phyloP scores from a whole-genome alignment of 2,888 invertebrate genomes.

The Trachelus troglodyta region DNA sequence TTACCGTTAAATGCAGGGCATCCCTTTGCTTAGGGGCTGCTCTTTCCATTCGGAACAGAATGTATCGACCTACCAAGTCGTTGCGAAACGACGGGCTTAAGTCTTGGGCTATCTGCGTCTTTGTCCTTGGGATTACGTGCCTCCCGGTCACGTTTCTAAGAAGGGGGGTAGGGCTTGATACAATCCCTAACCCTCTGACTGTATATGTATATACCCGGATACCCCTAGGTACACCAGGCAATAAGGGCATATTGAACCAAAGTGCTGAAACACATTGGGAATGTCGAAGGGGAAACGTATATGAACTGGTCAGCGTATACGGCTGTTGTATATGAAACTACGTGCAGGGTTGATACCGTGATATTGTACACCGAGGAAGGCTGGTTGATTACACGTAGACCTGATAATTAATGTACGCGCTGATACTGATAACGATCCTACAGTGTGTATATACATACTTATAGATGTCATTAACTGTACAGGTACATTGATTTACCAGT shows the following conservation, averaged over 20 bases:
- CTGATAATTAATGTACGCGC: not conserved
- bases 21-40: conserved; percentile 11
- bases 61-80: not conserved
- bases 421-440: not conserved
- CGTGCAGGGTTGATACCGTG: not conserved
- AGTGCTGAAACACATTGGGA: not conserved
- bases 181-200: not conserved
- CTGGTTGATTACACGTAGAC: not conserved
- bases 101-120: not conserved
- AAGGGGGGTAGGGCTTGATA: not conserved
- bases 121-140: not conserved
- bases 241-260: not conserved
- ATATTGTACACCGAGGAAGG: not conserved
- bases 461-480: not conserved
- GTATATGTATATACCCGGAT: not conserved
- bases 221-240: not conserved
- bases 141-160: not conserved
- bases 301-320: not conserved
- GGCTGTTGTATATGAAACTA: not conserved
- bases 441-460: not conserved
- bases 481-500: not conserved
- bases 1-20: conserved; percentile 21
- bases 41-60: conserved; percentile 10
- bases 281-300: not conserved
- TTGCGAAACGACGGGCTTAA: not conserved